phyloP scores from a whole-genome alignment of 2,797 vertebrate genomes.

The Sarcoramphus papa region DNA sequence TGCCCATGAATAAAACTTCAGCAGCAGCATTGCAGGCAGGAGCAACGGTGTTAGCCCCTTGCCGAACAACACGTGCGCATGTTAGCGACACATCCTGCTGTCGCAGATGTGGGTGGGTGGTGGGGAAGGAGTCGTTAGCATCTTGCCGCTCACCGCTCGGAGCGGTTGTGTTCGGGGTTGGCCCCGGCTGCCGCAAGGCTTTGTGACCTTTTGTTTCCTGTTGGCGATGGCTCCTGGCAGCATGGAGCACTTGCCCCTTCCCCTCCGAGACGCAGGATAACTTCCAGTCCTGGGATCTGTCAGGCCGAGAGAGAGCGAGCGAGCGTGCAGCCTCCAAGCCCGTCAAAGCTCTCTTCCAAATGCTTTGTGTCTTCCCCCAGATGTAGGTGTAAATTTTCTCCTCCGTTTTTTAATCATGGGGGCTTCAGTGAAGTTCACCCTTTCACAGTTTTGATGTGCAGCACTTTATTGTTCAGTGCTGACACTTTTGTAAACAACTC shows the following conservation, averaged over 20 bases:
- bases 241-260: accelerated
- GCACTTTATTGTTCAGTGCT: slow-evolving; percentile 60
- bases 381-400: not conserved
- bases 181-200: not conserved
- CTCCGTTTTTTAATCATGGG: slow-evolving; percentile 19
- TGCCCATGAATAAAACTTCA: not conserved
- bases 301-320: not conserved
- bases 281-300: not conserved
- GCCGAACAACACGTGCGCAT: accelerated
- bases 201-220: not conserved
- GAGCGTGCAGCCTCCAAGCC: not conserved
- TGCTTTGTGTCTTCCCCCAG: not conserved
- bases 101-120: not conserved
- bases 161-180: not conserved
- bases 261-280: accelerated
- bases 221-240: not conserved
- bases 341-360: not conserved
- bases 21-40: not conserved
- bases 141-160: not conserved
- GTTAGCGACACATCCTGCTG: not conserved
- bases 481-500: slow-evolving; percentile 72
- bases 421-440: not conserved
- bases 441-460: slow-evolving; percentile 39
- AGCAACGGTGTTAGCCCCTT: accelerated
- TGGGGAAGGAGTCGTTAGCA: not conserved